Conservation (phyloP, 2,888 invertebrate species). For the Lasius platythorax region DNA sequence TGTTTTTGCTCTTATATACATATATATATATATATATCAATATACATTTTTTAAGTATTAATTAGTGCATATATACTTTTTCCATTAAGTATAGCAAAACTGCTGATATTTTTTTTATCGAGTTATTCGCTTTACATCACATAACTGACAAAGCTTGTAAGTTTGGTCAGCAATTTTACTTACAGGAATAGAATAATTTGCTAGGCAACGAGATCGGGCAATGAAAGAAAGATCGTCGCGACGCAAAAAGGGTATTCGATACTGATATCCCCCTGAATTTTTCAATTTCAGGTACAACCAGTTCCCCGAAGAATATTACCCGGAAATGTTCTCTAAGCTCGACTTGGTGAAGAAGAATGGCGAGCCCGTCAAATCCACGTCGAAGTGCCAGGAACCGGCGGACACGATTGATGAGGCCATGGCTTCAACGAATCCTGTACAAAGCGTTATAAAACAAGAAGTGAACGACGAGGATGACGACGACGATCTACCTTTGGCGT, state of each 20-base stretch:
- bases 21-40: not conserved
- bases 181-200: slow-evolving; percentile 66
- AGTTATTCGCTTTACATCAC: slow-evolving; percentile 17
- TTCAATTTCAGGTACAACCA: slow-evolving; percentile 83
- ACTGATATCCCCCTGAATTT: slow-evolving; percentile 82
- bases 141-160: slow-evolving; percentile 22
- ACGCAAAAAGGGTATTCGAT: slow-evolving; percentile 61
- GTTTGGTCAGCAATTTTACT: slow-evolving; percentile 53
- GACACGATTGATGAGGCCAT: slow-evolving; percentile 33
- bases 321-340: slow-evolving; percentile 80
- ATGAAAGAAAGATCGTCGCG: slow-evolving; percentile 62
- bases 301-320: slow-evolving; percentile 79
- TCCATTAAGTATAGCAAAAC: not conserved
- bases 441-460: slow-evolving; percentile 71
- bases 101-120: not conserved
- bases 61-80: not conserved
- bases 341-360: slow-evolving; percentile 79
- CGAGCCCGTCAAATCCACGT: slow-evolving; percentile 39
- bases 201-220: slow-evolving; percentile 60
- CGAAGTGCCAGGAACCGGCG: slow-evolving; percentile 47
- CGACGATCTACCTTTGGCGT: slow-evolving; percentile 80
- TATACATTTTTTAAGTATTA: not conserved
- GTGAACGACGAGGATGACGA: slow-evolving; percentile 69
- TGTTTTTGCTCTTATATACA: not conserved
- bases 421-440: slow-evolving; percentile 42